Base-by-base conservation (phyloP, 2,888 invertebrate species). In the Drosophila melanocephala region DNA sequence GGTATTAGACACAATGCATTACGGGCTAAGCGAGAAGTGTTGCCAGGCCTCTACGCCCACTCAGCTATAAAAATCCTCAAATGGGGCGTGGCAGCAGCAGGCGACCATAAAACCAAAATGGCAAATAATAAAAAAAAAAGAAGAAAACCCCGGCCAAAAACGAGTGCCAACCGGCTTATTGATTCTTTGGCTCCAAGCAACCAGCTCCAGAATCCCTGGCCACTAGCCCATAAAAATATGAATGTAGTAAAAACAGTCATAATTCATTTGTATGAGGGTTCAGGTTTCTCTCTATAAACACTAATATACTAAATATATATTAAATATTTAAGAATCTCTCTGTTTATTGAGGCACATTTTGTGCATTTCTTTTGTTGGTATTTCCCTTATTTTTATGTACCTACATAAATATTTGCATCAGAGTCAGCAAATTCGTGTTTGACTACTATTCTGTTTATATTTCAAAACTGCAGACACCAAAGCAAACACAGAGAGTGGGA, bases 1-100 rank as follows among this genome's bases (percentile, higher is more conserved):
- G 87, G 84, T 89, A 87, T 87, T 87, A 87, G 81, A 86, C 81
- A 80, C 80, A 83, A 80, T 83, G 83, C 83, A 75, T 83, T 79
- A 75, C 66, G 53, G 62, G 35, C 68, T 55, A 77, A 81, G 67
- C 67, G 59, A 72, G 81, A 81, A 72, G 67, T 70, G 63, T 60
- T 57, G 69, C 50, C 30, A 44, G 47, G 35, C 42, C 50, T 70
- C 65, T 50, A 69, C 63, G 56, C 79, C 68, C 60, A 50, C 32
- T 47, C 50, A 68, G 79, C 79, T 61, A 79, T 79, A 79, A 79
- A 81, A 82, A 68, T 60, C 47, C 33, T n/a, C n/a, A 57, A 60
- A 81, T 33, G 62, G 78, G 72, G 82, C 78, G 73, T 79, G 82
- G 56, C 82, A 37, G 47, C 39, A 42, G 71, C 42, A 14, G n/a